phyloP scores from a whole-genome alignment of 2,113 vertebrate species.

The Mus musculus region GRCm39 chr4:125050001-125050500 shows the following conservation, averaged over 20 bases:
- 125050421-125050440: background rate
- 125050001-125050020: background rate
- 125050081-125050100: background rate
- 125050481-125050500: conserved; percentile 59
- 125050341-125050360: background rate
- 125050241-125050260: background rate
- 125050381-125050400: background rate
- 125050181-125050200: background rate
- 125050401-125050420: background rate
- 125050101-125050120: background rate
- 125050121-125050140: background rate
- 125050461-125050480: conserved; percentile 4
- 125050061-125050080: background rate
- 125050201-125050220: background rate
- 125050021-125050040: background rate
- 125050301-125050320: background rate
- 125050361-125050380: background rate
- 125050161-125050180: background rate
- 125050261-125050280: background rate
- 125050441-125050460: background rate
- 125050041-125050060: background rate
- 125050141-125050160: background rate
- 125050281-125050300: background rate
- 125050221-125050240: too few relatives aligned
- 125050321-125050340: background rate